A percentile compares a stretch with the other conserved stretches of the same genome.
These are phyloP conservation scores for Noctua fimbriata DNA, from an alignment of 2,888 invertebrate species.

Conservation along the genomic window DNA sequence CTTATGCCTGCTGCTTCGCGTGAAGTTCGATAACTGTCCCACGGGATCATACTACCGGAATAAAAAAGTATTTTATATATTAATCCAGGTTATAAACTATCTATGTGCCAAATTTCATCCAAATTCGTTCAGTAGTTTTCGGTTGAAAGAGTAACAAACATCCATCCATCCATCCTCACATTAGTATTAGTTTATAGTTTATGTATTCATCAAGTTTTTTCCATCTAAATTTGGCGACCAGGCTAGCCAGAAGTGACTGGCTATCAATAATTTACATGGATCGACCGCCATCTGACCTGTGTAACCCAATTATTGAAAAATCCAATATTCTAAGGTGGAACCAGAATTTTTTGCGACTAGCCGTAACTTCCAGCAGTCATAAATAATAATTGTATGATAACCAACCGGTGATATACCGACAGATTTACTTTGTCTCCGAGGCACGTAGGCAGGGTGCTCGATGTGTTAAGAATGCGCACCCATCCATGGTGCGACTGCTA, in stretches of 20 bases:
- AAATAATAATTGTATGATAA: constrained; percentile 26
- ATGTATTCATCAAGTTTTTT: constrained; percentile 3
- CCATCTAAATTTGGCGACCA: not conserved
- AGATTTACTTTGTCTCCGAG: not conserved
- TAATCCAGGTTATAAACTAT: too few relatives aligned
- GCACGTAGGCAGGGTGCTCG: not conserved
- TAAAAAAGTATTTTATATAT: too few relatives aligned
- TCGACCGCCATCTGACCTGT: constrained; percentile 12
- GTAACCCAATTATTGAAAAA: constrained; percentile 35
- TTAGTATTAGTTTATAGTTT: not conserved
- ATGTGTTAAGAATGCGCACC: not conserved
- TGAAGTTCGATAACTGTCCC: too few relatives aligned
- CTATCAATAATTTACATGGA: constrained; percentile 20
- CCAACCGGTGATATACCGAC: not conserved
- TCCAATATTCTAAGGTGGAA: constrained; percentile 21
- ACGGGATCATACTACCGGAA: too few relatives aligned
- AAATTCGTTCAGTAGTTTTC: too few relatives aligned
- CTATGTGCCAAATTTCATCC: too few relatives aligned
- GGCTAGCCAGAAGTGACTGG: constrained; percentile 4
- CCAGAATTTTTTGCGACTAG: constrained; percentile 14
- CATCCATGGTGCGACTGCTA: not conserved
- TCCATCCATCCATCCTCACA: too few relatives aligned
- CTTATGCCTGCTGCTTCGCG: too few relatives aligned
- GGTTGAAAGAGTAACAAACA: too few relatives aligned
- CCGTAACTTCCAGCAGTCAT: constrained; percentile 9